Base-by-base conservation (phyloP, 2,888 invertebrate species). In the Argynnis bischoffii region DNA sequence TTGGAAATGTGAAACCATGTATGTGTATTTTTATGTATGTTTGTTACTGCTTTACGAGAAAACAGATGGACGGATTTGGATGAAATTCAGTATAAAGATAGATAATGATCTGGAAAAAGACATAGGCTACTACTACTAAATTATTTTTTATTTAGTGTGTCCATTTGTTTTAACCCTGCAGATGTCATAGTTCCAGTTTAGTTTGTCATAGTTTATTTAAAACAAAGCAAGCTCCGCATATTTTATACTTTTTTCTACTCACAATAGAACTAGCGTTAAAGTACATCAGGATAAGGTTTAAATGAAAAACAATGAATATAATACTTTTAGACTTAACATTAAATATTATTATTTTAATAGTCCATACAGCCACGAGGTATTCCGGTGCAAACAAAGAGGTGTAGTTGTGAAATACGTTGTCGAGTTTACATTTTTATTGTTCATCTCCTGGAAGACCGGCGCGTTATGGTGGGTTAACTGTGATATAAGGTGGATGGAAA, bases 361-460 rank as follows among this genome's bases (percentile, higher is more conserved):
- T 16, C 59, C 65, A 57, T 13, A 60, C 41, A 60, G 50, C 59
- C 59, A 63, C 64, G 66, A 69, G 78, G 75, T 79, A 78, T 81
- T 78, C 66, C 71, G 71, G 73, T 77, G 68, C 68, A 68, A 72
- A 75, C 78, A 81, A 78, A 83, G 74, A 73, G 76, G 75, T 74
- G 75, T 70, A 78, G 81, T 76, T 74, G 75, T 79, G 81, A 81
- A 79, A 80, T 82, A 79, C 78, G 83, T 74, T 79, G 84, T 81
- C 84, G 83, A 87, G 82, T 85, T 83, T 81, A 82, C 81, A 85
- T 85, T 86, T 86, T 88, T 88, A 87, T 87, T 79, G 79, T 81
- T 79, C 77, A 74, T 72, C 73, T 78, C 75, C 79, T 80, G 79
- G 51, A 75, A 79, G 76, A 77, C 73, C 72, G 70, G 73, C 74